Percentiles rank a stretch among this genome's conserved stretches.
These are phyloP conservation scores for Bombus consobrinus DNA, from an alignment of 1,140 invertebrate genomes.

Conservation along the genomic window DNA sequence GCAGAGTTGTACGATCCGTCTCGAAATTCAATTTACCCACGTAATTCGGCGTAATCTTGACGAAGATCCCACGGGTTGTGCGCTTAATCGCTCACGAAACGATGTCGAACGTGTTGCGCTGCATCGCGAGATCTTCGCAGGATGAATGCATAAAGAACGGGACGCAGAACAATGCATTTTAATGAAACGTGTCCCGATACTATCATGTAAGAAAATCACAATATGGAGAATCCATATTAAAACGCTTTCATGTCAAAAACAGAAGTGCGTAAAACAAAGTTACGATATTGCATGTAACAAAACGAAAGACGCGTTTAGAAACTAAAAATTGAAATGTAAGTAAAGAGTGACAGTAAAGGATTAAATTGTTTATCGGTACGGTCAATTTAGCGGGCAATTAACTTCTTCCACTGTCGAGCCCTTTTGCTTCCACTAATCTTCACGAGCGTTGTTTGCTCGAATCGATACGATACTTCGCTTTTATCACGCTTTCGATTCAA, in stretches of 20 bases:
- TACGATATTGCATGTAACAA: too few species aligned
- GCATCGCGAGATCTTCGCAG: conserved; percentile 4
- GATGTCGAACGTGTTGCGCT: conserved; percentile 12
- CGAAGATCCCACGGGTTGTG: conserved; percentile 15
- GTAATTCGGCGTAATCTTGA: conserved; percentile 32
- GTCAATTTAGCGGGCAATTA: not conserved
- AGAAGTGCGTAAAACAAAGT: too few species aligned
- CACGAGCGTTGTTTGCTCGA: not conserved
- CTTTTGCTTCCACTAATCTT: not conserved
- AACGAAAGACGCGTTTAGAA: too few species aligned
- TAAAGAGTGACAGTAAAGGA: not conserved
- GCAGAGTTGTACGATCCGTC: not conserved
- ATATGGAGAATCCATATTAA: not conserved
- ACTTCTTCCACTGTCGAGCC: not conserved
- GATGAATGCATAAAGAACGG: not conserved
- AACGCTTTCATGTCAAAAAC: not conserved
- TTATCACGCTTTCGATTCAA: not conserved
- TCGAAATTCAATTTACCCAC: conserved; percentile 27
- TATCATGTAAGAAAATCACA: not conserved
- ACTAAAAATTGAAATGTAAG: too few species aligned
- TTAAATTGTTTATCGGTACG: not conserved
- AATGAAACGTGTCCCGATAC: not conserved
- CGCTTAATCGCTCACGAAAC: conserved; percentile 34
- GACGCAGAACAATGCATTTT: not conserved
- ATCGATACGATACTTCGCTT: not conserved